Conservation (phyloP, 2,888 invertebrate species). For the Eupeodes luniger region DNA sequence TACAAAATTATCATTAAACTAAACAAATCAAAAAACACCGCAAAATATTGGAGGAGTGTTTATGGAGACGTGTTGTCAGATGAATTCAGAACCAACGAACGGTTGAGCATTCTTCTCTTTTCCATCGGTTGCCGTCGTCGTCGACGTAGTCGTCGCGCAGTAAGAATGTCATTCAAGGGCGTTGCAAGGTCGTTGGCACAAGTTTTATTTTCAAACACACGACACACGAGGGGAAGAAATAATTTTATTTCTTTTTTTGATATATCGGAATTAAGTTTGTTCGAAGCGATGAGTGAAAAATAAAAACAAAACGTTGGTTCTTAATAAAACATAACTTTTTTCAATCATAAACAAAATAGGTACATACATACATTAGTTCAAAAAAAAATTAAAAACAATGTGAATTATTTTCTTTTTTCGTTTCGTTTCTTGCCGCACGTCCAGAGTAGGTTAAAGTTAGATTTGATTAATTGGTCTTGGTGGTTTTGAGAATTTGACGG, state of each 20-base stretch:
- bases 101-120: constrained; percentile 70
- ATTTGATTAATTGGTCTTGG: constrained; percentile 21
- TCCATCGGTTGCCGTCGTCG: constrained; percentile 77
- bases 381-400: background rate
- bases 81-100: constrained; percentile 67
- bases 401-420: background rate
- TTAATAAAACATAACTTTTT: constrained; percentile 8
- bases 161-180: constrained; percentile 84
- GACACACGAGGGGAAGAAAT: constrained; percentile 63
- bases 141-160: constrained; percentile 80
- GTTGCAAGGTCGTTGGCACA: constrained; percentile 83
- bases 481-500: constrained; percentile 17
- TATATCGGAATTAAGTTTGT: constrained; percentile 34
- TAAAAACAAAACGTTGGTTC: constrained; percentile 31
- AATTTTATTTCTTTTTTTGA: background rate
- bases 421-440: background rate
- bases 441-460: constrained; percentile 14
- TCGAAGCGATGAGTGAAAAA: constrained; percentile 36
- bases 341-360: constrained; percentile 19
- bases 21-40: constrained; percentile 60
- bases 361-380: background rate
- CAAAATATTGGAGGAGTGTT: constrained; percentile 51
- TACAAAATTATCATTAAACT: background rate
- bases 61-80: constrained; percentile 58
- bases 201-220: constrained; percentile 74